phyloP scores from a whole-genome alignment of 1,140 invertebrate genomes.

The Zophobas atratus region DNA sequence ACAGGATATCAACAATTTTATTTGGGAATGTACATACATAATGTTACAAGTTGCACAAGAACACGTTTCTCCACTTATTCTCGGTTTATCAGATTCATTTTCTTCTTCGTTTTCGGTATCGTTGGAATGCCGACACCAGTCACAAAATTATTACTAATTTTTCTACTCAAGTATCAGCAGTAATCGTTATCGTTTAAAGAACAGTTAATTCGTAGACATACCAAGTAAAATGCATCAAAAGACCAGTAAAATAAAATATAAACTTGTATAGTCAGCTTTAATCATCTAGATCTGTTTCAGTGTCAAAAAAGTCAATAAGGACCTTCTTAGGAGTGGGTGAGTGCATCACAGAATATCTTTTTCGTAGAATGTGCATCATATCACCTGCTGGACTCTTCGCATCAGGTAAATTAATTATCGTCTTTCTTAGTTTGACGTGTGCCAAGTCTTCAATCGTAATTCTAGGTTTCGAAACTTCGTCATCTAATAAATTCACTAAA shows the following conservation, averaged over 20 bases:
- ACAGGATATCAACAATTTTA: slow-evolving; percentile 25
- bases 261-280: neutral
- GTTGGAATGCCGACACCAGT: neutral
- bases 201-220: neutral
- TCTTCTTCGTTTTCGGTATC: neutral
- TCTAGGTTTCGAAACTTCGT: neutral
- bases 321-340: slow-evolving; percentile 35
- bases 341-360: slow-evolving; percentile 45
- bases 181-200: slow-evolving; percentile 3
- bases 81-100: slow-evolving; percentile 29
- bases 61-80: slow-evolving; percentile 15
- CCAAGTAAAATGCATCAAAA: neutral
- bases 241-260: slow-evolving; percentile 12
- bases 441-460: neutral
- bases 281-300: slow-evolving; percentile 22
- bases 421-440: slow-evolving; percentile 4
- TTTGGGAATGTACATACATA: neutral
- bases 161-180: neutral
- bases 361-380: slow-evolving; percentile 34
- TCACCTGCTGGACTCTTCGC: slow-evolving; percentile 23
- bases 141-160: too few relatives aligned
- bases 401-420: neutral
- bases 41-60: neutral
- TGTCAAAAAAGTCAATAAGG: slow-evolving; percentile 14
- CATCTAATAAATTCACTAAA: slow-evolving; percentile 1